These are phyloP conservation scores for Epinotia demarniana DNA, from an alignment of 2,888 invertebrate genomes.

Conservation along the genomic window DNA sequence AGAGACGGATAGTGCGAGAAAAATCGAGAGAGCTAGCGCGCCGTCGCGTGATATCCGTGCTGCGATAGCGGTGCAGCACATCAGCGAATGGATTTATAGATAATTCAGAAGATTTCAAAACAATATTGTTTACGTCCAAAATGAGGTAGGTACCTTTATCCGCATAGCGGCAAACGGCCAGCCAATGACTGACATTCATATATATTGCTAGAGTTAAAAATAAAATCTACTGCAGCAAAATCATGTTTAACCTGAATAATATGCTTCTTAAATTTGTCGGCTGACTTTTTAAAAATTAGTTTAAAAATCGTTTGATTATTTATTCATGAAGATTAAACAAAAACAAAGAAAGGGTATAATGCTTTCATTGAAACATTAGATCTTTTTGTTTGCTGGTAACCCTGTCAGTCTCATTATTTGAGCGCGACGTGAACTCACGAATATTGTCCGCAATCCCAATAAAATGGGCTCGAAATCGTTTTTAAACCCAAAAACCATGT, in stretches of 20 bases:
- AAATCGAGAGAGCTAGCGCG: no score
- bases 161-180: conserved; percentile 75
- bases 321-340: neutral
- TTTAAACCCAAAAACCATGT: conserved; percentile 61
- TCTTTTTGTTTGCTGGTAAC: conserved; percentile 55
- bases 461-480: conserved; percentile 65
- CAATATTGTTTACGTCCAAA: conserved; percentile 52
- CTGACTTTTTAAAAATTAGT: neutral
- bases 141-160: conserved; percentile 49
- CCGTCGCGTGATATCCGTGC: no score
- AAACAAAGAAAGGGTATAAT: conserved; percentile 36
- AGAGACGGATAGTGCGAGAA: no score
- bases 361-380: conserved; percentile 50
- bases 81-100: neutral
- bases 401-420: conserved; percentile 61
- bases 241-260: neutral
- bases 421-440: conserved; percentile 63
- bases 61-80: neutral
- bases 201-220: conserved; percentile 57
- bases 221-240: conserved; percentile 43
- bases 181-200: conserved; percentile 61
- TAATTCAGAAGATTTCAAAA: conserved; percentile 31
- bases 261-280: neutral
- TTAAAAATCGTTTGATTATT: conserved; percentile 11
- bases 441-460: conserved; percentile 53